Evolutionary conservation across 2,113 vertebrate species (phyloP), one percentile per base, ranked within the genome.

Genomic region (Romanogobio albipinnatus): DNA sequence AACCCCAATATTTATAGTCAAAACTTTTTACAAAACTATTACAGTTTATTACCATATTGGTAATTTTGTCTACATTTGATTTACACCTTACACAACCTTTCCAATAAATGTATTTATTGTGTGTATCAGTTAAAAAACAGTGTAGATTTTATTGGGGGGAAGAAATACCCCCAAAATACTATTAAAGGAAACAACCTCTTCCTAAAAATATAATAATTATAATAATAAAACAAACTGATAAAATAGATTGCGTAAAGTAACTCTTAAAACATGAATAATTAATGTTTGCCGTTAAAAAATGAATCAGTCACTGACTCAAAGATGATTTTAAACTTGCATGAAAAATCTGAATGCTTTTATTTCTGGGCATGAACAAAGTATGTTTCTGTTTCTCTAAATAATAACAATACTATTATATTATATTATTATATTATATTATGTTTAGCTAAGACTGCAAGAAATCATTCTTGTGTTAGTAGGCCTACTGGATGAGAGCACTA

Each of bases 241-340:
- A 71, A 71, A 43, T 24, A 74, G 11, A 74, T 74, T 74, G 45
- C 10, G 22, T 71, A 71, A 71, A 71, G n/a, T 43, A 74, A 49
- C 43, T 43, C 19, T 73, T 73, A 13, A 47, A 73, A 73, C 6
- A 73, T 47, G 3, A 47, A 74, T 74, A 47, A 43, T 47, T 15
- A 3, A 74, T 47, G 71, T 49, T 47, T 73, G 43, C 11, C 49
- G 11, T 49, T 49, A 74, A 74, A 24, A 29, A 74, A 74, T 74
- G 6, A 74, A 74, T 74, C 22, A 15, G 22, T 74, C 70, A 5
- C 43, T 47, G 70, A 14, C 11, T n/a, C 43, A 14, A 29, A 7
- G 13, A 49, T 47, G 5, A 19, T 70, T 36, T 70, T 70, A 39
- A 74, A 47, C 26, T 49, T 74, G 68, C 19, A 71, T 47, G 11